Percentiles rank a stretch among this genome's conserved stretches.
Conservation (phyloP, 2,888 invertebrate genomes). For the Ryuthela nishihirai region DNA sequence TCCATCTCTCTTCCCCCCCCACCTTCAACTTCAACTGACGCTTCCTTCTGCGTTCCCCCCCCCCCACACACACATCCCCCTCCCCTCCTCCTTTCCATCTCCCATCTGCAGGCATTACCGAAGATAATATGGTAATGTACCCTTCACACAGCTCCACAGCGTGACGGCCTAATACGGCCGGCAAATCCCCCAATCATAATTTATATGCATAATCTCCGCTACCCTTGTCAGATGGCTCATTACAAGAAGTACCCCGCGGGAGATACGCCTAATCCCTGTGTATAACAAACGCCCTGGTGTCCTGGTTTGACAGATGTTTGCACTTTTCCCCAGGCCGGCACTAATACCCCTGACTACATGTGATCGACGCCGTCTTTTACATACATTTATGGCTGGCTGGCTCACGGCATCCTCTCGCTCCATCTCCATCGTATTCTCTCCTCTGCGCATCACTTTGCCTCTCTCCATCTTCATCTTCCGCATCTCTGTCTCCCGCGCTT, state of each 20-base stretch:
- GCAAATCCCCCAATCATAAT: conserved; percentile 40
- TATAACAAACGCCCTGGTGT: conserved; percentile 34
- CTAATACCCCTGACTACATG: conserved; percentile 35
- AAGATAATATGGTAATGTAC: conserved; percentile 40
- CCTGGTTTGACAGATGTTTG: conserved; percentile 37
- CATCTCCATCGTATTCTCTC: conserved; percentile 10
- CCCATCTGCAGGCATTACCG: conserved; percentile 27
- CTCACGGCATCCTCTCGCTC: no score
- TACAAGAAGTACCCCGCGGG: conserved; percentile 35
- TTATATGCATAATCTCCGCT: conserved; percentile 39
- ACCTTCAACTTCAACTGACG: no score
- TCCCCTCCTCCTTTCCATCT: background rate
- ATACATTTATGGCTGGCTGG: conserved; percentile 22
- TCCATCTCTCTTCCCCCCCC: conserved; percentile 13
- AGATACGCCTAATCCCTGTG: conserved; percentile 37
- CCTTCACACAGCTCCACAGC: conserved; percentile 34
- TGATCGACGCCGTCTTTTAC: conserved; percentile 37
- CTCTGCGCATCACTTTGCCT: conserved; percentile 1
- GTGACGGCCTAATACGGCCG: conserved; percentile 34
- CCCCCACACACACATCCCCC: conserved; percentile 14
- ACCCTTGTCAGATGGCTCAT: conserved; percentile 37
- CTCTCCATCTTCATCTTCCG: conserved; percentile 30
- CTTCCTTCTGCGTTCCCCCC: no score
- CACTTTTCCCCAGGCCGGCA: conserved; percentile 31
- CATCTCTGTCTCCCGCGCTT: no score